Conservation (phyloP, 1,140 invertebrate genomes). For the Drosophila eugracilis region DNA sequence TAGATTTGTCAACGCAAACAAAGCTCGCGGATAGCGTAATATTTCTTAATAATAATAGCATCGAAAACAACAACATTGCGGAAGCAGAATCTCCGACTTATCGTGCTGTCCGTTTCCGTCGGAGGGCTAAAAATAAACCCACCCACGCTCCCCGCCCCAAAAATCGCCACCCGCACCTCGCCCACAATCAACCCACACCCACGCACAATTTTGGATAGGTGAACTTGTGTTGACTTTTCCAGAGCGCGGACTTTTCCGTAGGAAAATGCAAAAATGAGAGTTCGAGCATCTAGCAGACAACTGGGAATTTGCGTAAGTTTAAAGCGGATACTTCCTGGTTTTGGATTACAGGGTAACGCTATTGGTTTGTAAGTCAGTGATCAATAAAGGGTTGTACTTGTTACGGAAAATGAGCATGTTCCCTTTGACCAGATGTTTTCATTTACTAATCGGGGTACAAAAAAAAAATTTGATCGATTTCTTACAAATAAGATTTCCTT, state of each 20-base stretch:
- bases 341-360: slow-evolving; percentile 3
- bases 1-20: slow-evolving; percentile 44
- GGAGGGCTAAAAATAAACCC: slow-evolving; percentile 42
- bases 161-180: slow-evolving; percentile 11
- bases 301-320: slow-evolving; percentile 45
- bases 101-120: slow-evolving; percentile 38
- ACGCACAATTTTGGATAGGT: slow-evolving; percentile 30
- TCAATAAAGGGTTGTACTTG: background rate
- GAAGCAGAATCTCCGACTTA: slow-evolving; percentile 46
- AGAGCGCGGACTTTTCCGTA: slow-evolving; percentile 35
- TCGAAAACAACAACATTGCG: slow-evolving; percentile 41
- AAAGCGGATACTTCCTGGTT: background rate
- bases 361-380: background rate
- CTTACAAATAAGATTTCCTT: no score
- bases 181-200: slow-evolving; percentile 19
- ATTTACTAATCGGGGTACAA: background rate
- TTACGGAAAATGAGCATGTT: background rate
- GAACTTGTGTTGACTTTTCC: slow-evolving; percentile 53
- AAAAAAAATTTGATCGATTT: background rate
- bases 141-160: slow-evolving; percentile 13
- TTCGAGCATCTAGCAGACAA: slow-evolving; percentile 13
- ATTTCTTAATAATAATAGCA: slow-evolving; percentile 45
- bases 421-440: background rate
- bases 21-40: slow-evolving; percentile 8
- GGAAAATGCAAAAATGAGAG: slow-evolving; percentile 48